These are phyloP conservation scores for Chromobotia macracanthus DNA, from an alignment of 2,797 vertebrate genomes.

Conservation along the genomic window DNA sequence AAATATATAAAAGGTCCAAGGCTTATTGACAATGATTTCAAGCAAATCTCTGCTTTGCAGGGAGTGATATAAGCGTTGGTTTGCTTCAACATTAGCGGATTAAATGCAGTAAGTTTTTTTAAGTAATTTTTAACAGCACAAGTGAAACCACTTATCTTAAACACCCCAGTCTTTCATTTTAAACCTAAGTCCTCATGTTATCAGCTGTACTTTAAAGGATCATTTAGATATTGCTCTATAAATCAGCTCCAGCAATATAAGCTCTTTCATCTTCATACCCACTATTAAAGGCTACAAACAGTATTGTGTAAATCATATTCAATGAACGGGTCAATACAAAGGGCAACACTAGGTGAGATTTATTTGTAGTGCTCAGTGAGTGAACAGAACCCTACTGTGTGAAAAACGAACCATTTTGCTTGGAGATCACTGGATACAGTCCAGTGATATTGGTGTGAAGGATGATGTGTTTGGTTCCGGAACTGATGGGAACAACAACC, in stretches of 20 bases:
- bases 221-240: slow-evolving; percentile 44
- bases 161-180: neutral
- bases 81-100: neutral
- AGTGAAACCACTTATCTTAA: slow-evolving; percentile 23
- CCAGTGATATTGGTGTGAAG: slow-evolving; percentile 36
- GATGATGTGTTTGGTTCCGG: slow-evolving; percentile 46
- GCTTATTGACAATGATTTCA: slow-evolving; percentile 7
- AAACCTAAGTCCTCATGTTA: neutral
- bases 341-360: slow-evolving; percentile 48
- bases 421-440: slow-evolving; percentile 41
- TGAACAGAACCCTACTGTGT: slow-evolving; percentile 43
- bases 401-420: slow-evolving; percentile 33
- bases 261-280: slow-evolving; percentile 50
- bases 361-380: slow-evolving; percentile 48
- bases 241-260: slow-evolving; percentile 53
- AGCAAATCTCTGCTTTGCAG: neutral
- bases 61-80: neutral
- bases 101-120: slow-evolving; percentile 9
- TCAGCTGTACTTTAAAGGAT: slow-evolving; percentile 36
- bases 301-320: slow-evolving; percentile 53
- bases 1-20: neutral
- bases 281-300: slow-evolving; percentile 44
- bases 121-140: slow-evolving; percentile 1
- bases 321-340: slow-evolving; percentile 47
- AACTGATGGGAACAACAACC: slow-evolving; percentile 54